Percentiles rank a stretch among this genome's conserved stretches.
These are phyloP conservation scores for Drosophila paracracens DNA, from an alignment of 2,888 invertebrate species.

Conservation along the genomic window DNA sequence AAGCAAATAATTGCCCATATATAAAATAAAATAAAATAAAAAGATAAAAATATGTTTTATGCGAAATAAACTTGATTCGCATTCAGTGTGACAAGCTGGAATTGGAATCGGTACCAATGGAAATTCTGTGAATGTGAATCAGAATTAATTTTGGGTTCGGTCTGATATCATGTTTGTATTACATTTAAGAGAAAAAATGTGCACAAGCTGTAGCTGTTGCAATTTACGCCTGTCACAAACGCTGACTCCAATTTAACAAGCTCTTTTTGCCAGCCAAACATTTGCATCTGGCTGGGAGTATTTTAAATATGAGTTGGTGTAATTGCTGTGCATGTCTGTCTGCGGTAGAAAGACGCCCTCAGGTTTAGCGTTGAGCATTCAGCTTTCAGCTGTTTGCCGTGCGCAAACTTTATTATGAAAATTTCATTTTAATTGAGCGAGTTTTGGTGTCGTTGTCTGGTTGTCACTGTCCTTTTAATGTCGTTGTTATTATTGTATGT, in stretches of 20 bases:
- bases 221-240: not conserved
- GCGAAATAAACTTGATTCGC: not conserved
- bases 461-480: constrained; percentile 22
- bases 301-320: constrained; percentile 27
- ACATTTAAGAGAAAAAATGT: not conserved
- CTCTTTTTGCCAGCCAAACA: not conserved
- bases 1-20: not conserved
- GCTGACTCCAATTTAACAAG: not conserved
- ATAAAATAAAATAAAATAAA: not conserved
- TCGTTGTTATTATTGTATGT: not conserved
- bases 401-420: constrained; percentile 73
- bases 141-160: not conserved
- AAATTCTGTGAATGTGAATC: not conserved
- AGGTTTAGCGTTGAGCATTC: constrained; percentile 25
- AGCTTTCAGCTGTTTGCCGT: constrained; percentile 17
- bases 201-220: not conserved
- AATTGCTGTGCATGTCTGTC: constrained; percentile 55
- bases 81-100: not conserved
- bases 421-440: constrained; percentile 78
- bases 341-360: constrained; percentile 37
- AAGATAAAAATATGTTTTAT: not conserved
- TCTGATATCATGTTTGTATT: not conserved
- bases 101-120: not conserved
- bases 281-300: constrained; percentile 1
- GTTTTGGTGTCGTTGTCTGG: constrained; percentile 28